Base-by-base conservation (phyloP, 2,888 invertebrate species). In the Napeogenes sylphis region DNA sequence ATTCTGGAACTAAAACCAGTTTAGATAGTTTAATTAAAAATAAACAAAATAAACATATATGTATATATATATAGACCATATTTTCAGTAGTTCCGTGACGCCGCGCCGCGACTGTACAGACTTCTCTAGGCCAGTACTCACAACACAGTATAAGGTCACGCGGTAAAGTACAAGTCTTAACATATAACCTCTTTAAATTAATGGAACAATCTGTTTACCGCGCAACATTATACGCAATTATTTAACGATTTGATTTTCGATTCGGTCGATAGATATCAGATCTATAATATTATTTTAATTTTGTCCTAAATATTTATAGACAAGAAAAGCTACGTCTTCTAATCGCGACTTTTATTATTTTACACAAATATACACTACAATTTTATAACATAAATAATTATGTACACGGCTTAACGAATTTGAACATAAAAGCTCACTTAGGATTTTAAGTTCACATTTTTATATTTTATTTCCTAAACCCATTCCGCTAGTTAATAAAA, bases 341-440 rank as follows among this genome's bases (percentile, higher is more conserved):
- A 21, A 30, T 45, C n/a, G 8, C 38, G 62, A 69, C 69, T 78
- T 75, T 77, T 76, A 79, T 75, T 3, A 51, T 51, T 51, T 51
- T 51, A 51, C 51, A 64, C 62, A 38, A 64, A 62, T 59, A 81
- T 81, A 82, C 74, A 67, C 71, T 73, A 70, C 64, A 58, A 62
- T 69, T 73, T 64, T 69, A 67, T 68, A 72, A 66, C 61, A 73
- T 70, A 73, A 74, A 73, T 70, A 70, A 73, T 71, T 70, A 71
- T 71, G 64, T 71, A 70, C 71, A 70, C 45, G 58, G 65, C 66
- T 70, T 71, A 70, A 66, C 56, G 59, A 67, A 70, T 73, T 68
- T 68, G 68, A 69, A 62, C 35, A 69, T 70, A 73, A 68, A 72
- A 73, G 74, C 71, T 63, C 70, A 68, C 72, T 63, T 59, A 59